phyloP scores from a whole-genome alignment of 2,797 vertebrate species.

The Paratrypauchen microcephalus region DNA sequence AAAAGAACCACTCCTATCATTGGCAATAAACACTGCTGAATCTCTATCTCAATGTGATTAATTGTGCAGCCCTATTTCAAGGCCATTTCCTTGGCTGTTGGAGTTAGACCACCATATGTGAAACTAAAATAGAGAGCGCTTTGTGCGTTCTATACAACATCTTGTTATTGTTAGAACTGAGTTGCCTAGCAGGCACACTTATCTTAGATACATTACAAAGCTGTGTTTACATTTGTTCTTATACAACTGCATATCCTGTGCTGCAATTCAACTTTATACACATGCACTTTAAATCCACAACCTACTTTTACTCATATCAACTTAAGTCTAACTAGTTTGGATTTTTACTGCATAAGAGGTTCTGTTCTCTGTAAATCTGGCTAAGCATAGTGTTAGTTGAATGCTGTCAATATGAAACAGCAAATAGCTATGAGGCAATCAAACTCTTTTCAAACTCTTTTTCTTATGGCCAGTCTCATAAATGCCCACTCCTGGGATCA shows the following conservation, averaged over 20 bases:
- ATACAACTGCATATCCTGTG: conserved; percentile 60
- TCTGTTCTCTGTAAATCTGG: too few relatives aligned
- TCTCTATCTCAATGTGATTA: too few relatives aligned
- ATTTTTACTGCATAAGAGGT: conserved; percentile 6
- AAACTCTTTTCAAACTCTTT: conserved; percentile 13
- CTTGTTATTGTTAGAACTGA: conserved; percentile 70
- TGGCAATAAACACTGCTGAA: too few relatives aligned
- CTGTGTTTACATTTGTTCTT: conserved; percentile 60
- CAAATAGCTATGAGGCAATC: conserved; percentile 12
- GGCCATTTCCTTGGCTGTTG: conserved; percentile 35
- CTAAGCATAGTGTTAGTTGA: neutral
- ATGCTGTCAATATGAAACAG: conserved; percentile 14
- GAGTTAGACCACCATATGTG: conserved; percentile 51
- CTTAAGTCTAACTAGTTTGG: conserved; percentile 6
- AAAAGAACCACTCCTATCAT: too few relatives aligned
- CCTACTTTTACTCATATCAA: conserved; percentile 33
- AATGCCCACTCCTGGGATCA: neutral
- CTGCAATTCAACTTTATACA: conserved; percentile 30
- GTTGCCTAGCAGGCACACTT: conserved; percentile 68
- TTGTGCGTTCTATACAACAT: conserved; percentile 55
- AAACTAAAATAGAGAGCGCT: conserved; percentile 56
- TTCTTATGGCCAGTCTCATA: neutral
- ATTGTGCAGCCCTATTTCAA: too few relatives aligned
- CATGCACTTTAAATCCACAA: conserved; percentile 25
- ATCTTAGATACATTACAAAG: conserved; percentile 59